Conservation (phyloP, 2,888 invertebrate species). For the Colletes collaris region DNA sequence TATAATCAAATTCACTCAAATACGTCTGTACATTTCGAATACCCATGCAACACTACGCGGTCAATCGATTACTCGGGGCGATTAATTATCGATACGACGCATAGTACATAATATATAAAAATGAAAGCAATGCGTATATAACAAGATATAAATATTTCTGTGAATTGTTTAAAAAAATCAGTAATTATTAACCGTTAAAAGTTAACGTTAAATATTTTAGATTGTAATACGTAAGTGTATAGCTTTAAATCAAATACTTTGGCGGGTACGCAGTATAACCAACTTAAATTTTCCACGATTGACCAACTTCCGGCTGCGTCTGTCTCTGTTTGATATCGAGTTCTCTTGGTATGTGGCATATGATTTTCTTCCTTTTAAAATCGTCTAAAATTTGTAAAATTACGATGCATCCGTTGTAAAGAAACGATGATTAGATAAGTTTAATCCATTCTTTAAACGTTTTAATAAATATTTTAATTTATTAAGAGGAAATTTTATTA, state of each 20-base stretch:
- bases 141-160: neutral
- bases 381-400: conserved; percentile 62
- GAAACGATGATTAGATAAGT: conserved; percentile 5
- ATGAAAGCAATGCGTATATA: neutral
- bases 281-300: conserved; percentile 22
- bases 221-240: neutral
- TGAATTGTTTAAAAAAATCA: no score
- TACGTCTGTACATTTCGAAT: conserved; percentile 72
- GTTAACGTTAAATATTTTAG: neutral
- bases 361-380: conserved; percentile 55
- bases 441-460: conserved; percentile 7
- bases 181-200: neutral
- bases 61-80: neutral
- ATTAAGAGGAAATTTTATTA: neutral
- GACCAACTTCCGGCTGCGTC: conserved; percentile 52
- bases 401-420: conserved; percentile 62
- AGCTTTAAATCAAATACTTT: conserved; percentile 29
- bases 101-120: neutral
- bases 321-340: conserved; percentile 71
- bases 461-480: conserved; percentile 55
- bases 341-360: conserved; percentile 70
- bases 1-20: no score
- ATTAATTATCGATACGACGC: neutral
- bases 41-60: conserved; percentile 3
- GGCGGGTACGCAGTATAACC: conserved; percentile 41